Evolutionary conservation across 2,113 vertebrate genomes (phyloP), one percentile per base, ranked within the genome.

Genomic region (Petaurus breviceps): DNA sequence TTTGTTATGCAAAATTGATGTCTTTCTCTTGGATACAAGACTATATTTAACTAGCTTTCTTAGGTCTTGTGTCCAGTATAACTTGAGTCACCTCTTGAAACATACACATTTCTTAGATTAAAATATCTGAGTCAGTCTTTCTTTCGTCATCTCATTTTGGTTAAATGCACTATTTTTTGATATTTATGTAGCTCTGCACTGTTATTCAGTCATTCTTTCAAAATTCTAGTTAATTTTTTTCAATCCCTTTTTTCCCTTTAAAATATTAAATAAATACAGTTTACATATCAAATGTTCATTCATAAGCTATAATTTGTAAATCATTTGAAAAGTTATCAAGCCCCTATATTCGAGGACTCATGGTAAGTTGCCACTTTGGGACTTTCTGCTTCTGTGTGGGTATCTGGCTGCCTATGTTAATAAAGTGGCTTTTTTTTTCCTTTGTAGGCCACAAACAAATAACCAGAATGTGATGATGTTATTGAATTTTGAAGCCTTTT

Each of bases 351-450:
- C 7, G 43, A 84, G n/a, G 68, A 84, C 43, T 84, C 37, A 8
- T 43, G 68, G 68, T 84, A 43, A 84, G n/a, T 84, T 19, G 26
- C 1, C 2, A 50, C 50, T 14, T 90, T 22, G 1, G 2, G 92
- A 14, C 47, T 89, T 57, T 84, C 68, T 43, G 68, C 19, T 84
- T 31, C 6, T 49, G n/a, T 68, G 31, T 5, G 16, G 3, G 3
- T 3, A 3, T 2, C 19, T 3, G 6, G 19, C 52, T 50, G 22
- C 90, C 37, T 16, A 0, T 6, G 22, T 0, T 6, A 55, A 52
- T 84, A 84, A 84, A 84, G 0, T 77, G n/a, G 7, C 19, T 84
- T 4, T 6, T 49, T n/a, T n/a, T 84, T 51, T 9, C 12, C 31
- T 57, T 14, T 47, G 22, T 10, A 3, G 49, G 12, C 61, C 50